Evolutionary conservation across 2,113 vertebrate species (phyloP), one percentile per base, ranked within the genome.

Genomic region (Megaceryle torquata): DNA sequence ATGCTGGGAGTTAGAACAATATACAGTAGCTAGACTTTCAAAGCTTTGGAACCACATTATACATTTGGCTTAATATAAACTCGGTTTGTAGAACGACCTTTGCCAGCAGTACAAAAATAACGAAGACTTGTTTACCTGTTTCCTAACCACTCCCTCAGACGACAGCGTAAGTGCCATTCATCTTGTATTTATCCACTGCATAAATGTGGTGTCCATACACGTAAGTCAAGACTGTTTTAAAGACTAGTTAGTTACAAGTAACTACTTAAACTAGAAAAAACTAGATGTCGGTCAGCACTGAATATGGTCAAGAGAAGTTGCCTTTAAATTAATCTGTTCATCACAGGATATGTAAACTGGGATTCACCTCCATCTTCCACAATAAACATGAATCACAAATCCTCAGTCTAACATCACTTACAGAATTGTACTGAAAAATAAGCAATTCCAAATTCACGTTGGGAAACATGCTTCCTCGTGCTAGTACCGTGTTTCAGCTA

Each of bases 1-100:
- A 93, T 57, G 91, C 93, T 97, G 95, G 95, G 91, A 96, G 95
- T 95, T 97, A 97, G 92, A 98, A 98, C 97, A 98, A 98, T 98
- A 98, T 93, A 98, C 98, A 98, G 96, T 90, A 97, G 89, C 82
- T 81, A 76, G 88, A 89, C 86, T 93, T 97, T 97, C 96, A 97
- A 97, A 97, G 97, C 82, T 92, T 97, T 98, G 98, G 97, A 98
- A 96, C 94, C 60, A 97, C 95, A 97, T 97, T 59, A 98, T 93
- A 97, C 88, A 46, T 77, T 82, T 43, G 28, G 72, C 88, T 92
- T 84, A 44, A 72, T 93, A 93, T 95, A 96, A 97, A 97, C 82
- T 70, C 61, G 46, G 50, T 86, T 87, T 86, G 89, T 54, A 86
- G 54, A 88, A 46, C 75, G 86, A 95, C 89, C 75, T 95, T 86